Base-by-base conservation (phyloP, 1,140 invertebrate species). In the Oryctes rhinoceros region DNA sequence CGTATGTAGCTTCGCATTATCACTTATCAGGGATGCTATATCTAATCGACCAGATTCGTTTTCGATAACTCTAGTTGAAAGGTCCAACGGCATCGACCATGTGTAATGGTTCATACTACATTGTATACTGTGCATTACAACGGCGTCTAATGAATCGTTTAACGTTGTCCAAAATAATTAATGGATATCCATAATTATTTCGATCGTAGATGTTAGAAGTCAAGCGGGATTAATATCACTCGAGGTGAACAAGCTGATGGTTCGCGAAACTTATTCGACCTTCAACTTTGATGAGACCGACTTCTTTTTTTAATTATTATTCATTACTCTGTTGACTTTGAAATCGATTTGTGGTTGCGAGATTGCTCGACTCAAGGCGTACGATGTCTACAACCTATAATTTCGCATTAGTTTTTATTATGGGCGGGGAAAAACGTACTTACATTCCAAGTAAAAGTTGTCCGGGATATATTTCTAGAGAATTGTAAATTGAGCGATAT, bases 161-260 rank as follows among this genome's bases (percentile, higher is more conserved):
- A 3, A 10, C 39, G 39, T 44, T 44, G 5, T 7, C 39, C 5
- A 44, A 44, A 44, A 4, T 44, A 44, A 44, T 3, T 44, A 3
- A 44, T 1, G 9, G 5, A 10, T 44, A 3, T 44, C 39, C 39
- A 44, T 44, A 44, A 10, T 44, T 44, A 44, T 44, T 7, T 3
- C 3, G 9, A 44, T 44, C 1, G 5, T 10, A 44, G 39, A 44
- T 10, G 39, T 44, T 44, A 44, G 5, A 10, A 44, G 39, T 10
- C 39, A 5, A 44, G 9, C 39, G 9, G 39, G 3, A 7, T 59
- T 59, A 15, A 18, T 20, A 7, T 59, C 15, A 6, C 18, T 59
- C 53, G 53, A 59, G 53, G 53, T 59, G 15, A 59, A 59, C 53
- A 59, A 59, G 53, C 13, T 53, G 49, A 59, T 59, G 13, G n/a